Evolutionary conservation across 2,797 vertebrate species (phyloP), one percentile per base, ranked within the genome.

Genomic region (Thaleichthys pacificus): DNA sequence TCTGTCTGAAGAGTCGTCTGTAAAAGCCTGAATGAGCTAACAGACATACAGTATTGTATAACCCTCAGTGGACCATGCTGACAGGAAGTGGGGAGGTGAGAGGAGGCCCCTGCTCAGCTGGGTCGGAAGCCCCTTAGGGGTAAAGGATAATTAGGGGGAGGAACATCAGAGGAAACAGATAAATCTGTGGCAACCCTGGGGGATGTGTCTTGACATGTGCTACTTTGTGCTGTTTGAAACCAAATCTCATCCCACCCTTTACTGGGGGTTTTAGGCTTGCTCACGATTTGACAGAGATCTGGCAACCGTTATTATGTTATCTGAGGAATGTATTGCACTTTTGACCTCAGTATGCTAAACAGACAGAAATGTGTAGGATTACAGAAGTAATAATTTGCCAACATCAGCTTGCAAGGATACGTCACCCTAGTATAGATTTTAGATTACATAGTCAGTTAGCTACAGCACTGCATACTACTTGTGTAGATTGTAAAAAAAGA

Each of bases 21-120:
- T 78, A 70, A 77, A 76, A 73, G 57, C 77, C 67, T 69, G 77
- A 84, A 81, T 84, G 68, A 82, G 54, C 47, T 56, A 54, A 82
- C 66, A 73, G 62, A 68, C 26, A 14, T 2, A 12, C 15, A 70
- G 42, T 70, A 47, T 47, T 12, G 42, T 12, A 47, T 47, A 47
- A 47, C 42, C 11, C 42, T 32, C 64, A 70, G 66, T 35, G 42
- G 65, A 42, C 15, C 28, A 61, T 7, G 57, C 66, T 38, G 65
- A 42, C 35, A 73, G 66, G 42, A 5, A 58, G 1, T 7, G 2
- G 4, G 15, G 69, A 74, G 80, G 74, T 47, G 65, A 80, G 56
- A 71, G 73, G 64, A 70, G 58, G 75, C 70, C 70, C 69, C 66
- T 67, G 61, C 69, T 77, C 77, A 73, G 30, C 64, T n/a, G 42